Percentiles rank a stretch among this genome's conserved stretches.
Evolutionary conservation across 1,140 invertebrate species (phyloP).

Genomic region (Lepidostoma basale): DNA sequence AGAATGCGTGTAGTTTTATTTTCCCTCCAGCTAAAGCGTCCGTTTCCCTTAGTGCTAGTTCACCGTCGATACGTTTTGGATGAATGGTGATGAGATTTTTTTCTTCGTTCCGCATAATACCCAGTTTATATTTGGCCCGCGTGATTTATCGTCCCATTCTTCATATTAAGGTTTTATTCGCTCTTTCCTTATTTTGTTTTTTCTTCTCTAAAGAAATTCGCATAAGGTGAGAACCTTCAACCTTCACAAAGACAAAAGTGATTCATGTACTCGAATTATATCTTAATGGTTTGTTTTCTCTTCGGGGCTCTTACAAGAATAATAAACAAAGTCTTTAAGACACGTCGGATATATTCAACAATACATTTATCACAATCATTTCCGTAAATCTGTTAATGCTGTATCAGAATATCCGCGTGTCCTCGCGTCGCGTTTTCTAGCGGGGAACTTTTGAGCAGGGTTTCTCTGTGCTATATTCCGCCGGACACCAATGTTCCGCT

Average conservation of each 20-base stretch:
- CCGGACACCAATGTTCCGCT: too few species aligned
- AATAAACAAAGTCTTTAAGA: too few species aligned
- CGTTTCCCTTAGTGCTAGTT: not conserved
- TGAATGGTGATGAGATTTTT: conserved; percentile 13
- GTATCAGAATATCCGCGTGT: too few species aligned
- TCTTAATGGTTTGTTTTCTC: too few species aligned
- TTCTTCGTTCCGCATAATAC: not conserved
- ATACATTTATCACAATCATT: too few species aligned
- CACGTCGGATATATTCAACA: too few species aligned
- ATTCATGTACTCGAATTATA: conserved; percentile 3
- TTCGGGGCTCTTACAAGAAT: too few species aligned
- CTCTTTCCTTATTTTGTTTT: conserved; percentile 1
- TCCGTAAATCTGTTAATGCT: too few species aligned
- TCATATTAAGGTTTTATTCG: conserved; percentile 5
- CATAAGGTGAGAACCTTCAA: not conserved
- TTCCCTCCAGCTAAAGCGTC: not conserved
- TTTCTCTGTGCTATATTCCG: too few species aligned
- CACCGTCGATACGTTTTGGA: conserved; percentile 6
- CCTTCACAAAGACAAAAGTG: not conserved
- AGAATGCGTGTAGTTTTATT: not conserved
- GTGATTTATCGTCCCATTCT: conserved; percentile 16
- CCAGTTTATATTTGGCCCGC: conserved; percentile 1
- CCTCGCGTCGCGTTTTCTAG: too few species aligned
- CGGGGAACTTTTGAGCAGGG: too few species aligned
- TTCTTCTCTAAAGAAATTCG: conserved; percentile 4